These are phyloP conservation scores for Periophthalmus magnuspinnatus DNA, from an alignment of 2,797 vertebrate genomes.

Conservation along the genomic window DNA sequence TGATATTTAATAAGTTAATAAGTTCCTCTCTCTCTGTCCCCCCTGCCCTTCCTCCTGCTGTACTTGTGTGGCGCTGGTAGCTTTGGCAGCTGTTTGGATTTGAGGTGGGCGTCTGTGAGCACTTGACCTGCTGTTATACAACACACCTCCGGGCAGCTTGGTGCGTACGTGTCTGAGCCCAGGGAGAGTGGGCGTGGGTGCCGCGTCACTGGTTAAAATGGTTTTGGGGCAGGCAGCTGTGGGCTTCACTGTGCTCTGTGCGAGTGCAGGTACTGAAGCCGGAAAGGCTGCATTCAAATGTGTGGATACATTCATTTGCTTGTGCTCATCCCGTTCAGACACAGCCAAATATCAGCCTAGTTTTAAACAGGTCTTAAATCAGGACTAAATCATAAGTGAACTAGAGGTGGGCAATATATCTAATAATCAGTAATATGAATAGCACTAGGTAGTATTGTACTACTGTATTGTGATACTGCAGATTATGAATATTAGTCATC, in stretches of 20 bases:
- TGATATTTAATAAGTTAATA: neutral
- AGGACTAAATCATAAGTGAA: neutral
- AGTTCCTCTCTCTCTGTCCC: constrained; percentile 7
- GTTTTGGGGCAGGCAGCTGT: constrained; percentile 14
- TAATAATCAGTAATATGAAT: no score
- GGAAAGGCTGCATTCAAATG: constrained; percentile 21
- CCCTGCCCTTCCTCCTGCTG: constrained; percentile 20
- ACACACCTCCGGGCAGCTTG: constrained; percentile 64
- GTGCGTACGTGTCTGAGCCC: constrained; percentile 45
- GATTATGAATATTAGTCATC: no score
- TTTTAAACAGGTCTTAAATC: neutral
- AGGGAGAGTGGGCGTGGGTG: constrained; percentile 35
- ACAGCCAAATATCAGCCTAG: neutral
- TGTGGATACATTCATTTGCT: constrained; percentile 14
- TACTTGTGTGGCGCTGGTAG: constrained; percentile 24
- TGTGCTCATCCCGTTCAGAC: constrained; percentile 5
- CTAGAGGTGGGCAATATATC: no score
- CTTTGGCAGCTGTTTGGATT: constrained; percentile 50
- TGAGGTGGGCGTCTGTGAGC: constrained; percentile 60
- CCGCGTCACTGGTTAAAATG: constrained; percentile 41
- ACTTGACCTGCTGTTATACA: constrained; percentile 72
- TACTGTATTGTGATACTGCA: no score
- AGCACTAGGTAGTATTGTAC: no score
- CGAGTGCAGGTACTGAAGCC: constrained; percentile 9
- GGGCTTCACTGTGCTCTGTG: constrained; percentile 18